Evolutionary conservation across 2,113 vertebrate species (phyloP).

Genomic region (Dicaeum eximium): DNA sequence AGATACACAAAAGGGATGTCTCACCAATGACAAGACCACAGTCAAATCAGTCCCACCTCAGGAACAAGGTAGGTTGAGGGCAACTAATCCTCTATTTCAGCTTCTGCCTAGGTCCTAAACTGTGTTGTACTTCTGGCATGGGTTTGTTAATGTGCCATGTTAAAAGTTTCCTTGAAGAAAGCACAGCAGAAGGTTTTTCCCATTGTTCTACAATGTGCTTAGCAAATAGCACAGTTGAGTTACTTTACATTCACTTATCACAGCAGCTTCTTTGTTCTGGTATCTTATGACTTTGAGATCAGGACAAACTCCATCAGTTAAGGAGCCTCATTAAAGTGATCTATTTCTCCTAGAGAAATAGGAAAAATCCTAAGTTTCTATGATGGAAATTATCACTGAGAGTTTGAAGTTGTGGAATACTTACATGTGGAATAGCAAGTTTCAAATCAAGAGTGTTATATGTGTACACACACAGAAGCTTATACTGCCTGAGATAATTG

Average conservation of each 20-base stretch:
- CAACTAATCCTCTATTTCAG: background rate
- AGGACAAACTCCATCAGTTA: background rate
- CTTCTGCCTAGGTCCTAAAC: background rate
- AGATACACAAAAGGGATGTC: background rate
- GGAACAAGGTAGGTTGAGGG: background rate
- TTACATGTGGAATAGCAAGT: background rate
- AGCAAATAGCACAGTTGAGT: background rate
- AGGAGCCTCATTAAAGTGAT: background rate
- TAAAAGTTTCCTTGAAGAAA: background rate
- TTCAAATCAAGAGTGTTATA: background rate
- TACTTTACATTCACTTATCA: background rate
- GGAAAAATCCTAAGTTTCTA: background rate
- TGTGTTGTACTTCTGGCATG: background rate
- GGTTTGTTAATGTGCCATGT: background rate
- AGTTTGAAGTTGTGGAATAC: background rate
- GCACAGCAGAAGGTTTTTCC: background rate
- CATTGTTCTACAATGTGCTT: background rate
- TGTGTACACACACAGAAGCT: background rate
- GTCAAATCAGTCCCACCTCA: background rate
- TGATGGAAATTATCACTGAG: background rate
- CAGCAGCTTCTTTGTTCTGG: background rate
- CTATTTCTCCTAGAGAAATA: background rate
- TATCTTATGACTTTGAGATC: background rate
- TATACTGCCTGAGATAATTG: rapidly evolving
- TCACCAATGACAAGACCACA: background rate